phyloP scores from a whole-genome alignment of 2,797 vertebrate species.

The Mycteria americana region DNA sequence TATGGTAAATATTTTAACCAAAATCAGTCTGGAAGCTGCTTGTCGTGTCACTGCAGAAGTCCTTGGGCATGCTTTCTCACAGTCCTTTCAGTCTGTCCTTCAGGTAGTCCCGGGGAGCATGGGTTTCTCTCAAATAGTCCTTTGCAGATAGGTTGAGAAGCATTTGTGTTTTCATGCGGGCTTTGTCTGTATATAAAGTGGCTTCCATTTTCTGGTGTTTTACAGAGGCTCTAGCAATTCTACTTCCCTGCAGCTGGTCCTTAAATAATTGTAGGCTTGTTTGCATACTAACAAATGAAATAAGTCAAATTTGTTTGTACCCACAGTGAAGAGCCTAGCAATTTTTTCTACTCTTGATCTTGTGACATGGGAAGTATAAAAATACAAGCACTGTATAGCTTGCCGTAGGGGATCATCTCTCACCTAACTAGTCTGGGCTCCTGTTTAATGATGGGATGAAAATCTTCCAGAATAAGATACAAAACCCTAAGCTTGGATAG shows the following conservation, averaged over 20 bases:
- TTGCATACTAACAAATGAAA: neutral
- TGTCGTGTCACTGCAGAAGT: neutral
- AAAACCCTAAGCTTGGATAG: neutral
- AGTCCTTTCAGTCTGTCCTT: neutral
- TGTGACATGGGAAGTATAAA: neutral
- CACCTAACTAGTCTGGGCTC: neutral
- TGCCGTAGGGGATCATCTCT: neutral
- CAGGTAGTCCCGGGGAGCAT: fast-evolving
- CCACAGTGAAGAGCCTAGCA: neutral
- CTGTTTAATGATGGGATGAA: neutral
- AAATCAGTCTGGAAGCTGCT: neutral
- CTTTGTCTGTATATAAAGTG: neutral
- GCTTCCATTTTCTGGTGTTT: neutral
- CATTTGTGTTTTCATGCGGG: neutral
- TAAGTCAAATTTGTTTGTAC: neutral
- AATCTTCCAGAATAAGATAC: neutral
- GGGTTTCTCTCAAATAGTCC: neutral
- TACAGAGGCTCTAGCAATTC: neutral
- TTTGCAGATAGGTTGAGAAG: neutral
- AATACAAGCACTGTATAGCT: neutral
- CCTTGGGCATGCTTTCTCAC: neutral
- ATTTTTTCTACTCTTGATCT: neutral
- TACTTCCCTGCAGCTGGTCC: neutral
- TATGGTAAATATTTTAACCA: neutral
- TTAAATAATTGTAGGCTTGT: neutral